Evolutionary conservation across 2,888 invertebrate genomes (phyloP).

Genomic region (Rhyacophila evoluta): DNA sequence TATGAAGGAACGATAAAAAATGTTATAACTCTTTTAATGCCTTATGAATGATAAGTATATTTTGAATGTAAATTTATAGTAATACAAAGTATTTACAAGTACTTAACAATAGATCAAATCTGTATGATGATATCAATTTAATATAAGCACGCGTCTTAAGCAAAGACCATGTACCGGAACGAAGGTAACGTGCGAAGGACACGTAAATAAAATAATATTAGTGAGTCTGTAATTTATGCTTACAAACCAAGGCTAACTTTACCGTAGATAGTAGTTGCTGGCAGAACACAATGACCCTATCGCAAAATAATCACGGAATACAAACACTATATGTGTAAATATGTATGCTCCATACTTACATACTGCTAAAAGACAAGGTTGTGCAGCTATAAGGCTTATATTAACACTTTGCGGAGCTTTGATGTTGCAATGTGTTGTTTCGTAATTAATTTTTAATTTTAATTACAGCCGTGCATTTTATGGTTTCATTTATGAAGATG

Average conservation of each 20-base stretch:
- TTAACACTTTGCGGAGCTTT: not conserved
- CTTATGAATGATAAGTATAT: too few relatives aligned
- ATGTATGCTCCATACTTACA: not conserved
- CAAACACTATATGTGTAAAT: not conserved
- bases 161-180: not conserved
- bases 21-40: too few relatives aligned
- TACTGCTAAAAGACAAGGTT: not conserved
- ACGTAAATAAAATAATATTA: slow-evolving; percentile 3
- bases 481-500: too few relatives aligned
- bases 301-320: slow-evolving; percentile 28
- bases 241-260: slow-evolving; percentile 40
- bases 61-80: too few relatives aligned
- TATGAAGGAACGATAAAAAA: too few relatives aligned
- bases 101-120: not conserved
- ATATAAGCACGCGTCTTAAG: not conserved
- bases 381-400: not conserved
- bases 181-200: slow-evolving; percentile 43
- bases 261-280: slow-evolving; percentile 30
- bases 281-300: slow-evolving; percentile 46
- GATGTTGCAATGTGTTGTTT: not conserved
- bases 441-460: not conserved
- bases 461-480: too few relatives aligned
- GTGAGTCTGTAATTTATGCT: slow-evolving; percentile 30
- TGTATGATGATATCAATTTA: not conserved
- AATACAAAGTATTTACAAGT: not conserved